phyloP scores from a whole-genome alignment of 1,140 invertebrate genomes.

The Drosophila suzukii region DNA sequence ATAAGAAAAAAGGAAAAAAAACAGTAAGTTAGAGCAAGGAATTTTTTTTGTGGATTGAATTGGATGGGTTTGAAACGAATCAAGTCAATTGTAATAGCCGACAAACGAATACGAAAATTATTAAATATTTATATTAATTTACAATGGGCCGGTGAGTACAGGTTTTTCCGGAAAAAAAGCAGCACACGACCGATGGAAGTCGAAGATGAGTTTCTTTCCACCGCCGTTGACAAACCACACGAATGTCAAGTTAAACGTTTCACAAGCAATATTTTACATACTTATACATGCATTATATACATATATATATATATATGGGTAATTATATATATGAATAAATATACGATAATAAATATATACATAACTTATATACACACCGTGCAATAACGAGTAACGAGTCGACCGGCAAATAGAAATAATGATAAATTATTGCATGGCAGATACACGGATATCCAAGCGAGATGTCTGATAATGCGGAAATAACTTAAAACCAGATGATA shows the following conservation, averaged over 20 bases:
- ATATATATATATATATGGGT: conserved; percentile 39
- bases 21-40: conserved; percentile 51
- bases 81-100: conserved; percentile 71
- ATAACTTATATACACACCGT: conserved; percentile 46
- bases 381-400: conserved; percentile 43
- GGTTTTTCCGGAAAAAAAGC: conserved; percentile 4
- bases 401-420: conserved; percentile 15
- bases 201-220: conserved; percentile 41
- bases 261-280: conserved; percentile 82
- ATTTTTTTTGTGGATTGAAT: conserved; percentile 51
- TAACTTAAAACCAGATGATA: conserved; percentile 4
- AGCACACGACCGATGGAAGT: background rate
- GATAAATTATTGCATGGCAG: conserved; percentile 19
- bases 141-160: conserved; percentile 31
- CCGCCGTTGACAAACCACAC: conserved; percentile 52
- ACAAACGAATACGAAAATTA: conserved; percentile 28
- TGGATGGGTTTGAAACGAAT: conserved; percentile 30
- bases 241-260: conserved; percentile 80
- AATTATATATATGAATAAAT: conserved; percentile 41
- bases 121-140: conserved; percentile 44
- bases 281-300: conserved; percentile 60
- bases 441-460: conserved; percentile 29
- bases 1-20: conserved; percentile 10
- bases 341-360: conserved; percentile 52
- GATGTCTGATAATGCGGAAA: conserved; percentile 33